Evolutionary conservation across 2,113 vertebrate genomes (phyloP).

Genomic region (Bufo gargarizans): DNA sequence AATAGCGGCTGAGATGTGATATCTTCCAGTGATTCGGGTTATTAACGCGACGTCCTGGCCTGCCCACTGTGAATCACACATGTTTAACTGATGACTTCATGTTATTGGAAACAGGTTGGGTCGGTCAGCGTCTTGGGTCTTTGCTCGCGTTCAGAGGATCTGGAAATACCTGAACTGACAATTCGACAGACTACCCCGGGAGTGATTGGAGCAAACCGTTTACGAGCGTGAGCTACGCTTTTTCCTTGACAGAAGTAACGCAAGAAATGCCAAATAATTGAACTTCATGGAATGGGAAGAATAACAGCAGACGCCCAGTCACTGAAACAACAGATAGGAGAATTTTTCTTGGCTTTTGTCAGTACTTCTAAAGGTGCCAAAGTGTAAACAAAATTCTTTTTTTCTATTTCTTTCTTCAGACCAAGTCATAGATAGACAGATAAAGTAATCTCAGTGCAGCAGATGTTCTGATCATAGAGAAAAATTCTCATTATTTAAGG

Average conservation of each 20-base stretch:
- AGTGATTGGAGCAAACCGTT: background rate
- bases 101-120: conserved; percentile 39
- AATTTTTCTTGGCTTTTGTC: background rate
- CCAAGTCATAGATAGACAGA: background rate
- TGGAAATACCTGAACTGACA: conserved; percentile 11
- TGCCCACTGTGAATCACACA: conserved; percentile 37
- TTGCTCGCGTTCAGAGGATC: background rate
- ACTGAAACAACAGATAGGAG: background rate
- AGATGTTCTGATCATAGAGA: too few relatives aligned
- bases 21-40: background rate
- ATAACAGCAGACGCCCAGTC: background rate
- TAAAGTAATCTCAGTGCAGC: too few relatives aligned
- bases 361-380: background rate
- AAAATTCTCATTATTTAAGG: too few relatives aligned
- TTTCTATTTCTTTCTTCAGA: background rate
- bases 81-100: conserved; percentile 30
- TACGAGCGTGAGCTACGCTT: background rate
- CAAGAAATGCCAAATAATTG: background rate
- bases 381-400: background rate
- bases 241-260: background rate
- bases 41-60: background rate
- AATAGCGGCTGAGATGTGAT: background rate
- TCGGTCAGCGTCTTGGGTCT: background rate
- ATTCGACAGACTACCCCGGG: background rate
- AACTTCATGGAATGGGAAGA: background rate